Conservation (phyloP, 1,140 invertebrate species). For the Orussus abietinus region DNA sequence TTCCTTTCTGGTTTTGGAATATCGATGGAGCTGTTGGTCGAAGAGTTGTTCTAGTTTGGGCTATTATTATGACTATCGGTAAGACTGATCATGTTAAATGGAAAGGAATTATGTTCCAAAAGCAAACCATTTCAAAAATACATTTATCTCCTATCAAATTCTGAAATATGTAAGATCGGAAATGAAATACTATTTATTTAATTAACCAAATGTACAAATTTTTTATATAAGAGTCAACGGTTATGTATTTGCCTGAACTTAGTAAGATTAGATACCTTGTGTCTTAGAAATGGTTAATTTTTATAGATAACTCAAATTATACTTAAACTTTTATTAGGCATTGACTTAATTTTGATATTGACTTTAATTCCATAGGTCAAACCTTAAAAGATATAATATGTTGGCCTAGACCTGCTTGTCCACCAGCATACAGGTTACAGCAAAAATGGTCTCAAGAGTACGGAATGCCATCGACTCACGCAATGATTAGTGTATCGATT, state of each 20-base stretch:
- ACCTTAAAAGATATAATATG: conserved; percentile 81
- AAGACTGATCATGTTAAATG: conserved; percentile 21
- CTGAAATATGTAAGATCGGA: conserved; percentile 7
- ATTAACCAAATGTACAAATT: too few species aligned
- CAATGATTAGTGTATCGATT: conserved; percentile 83
- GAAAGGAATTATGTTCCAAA: too few species aligned
- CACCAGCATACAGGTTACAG: conserved; percentile 78
- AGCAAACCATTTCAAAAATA: too few species aligned
- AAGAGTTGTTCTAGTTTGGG: conserved; percentile 79
- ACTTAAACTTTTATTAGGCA: conserved; percentile 11
- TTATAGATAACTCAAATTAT: conserved; percentile 8
- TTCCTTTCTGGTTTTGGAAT: conserved; percentile 92
- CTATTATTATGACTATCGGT: conserved; percentile 81
- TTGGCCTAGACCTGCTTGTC: conserved; percentile 77
- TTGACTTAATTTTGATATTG: conserved; percentile 18
- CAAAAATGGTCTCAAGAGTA: conserved; percentile 85
- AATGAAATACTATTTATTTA: too few species aligned
- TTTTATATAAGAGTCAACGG: too few species aligned
- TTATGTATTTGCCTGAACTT: too few species aligned
- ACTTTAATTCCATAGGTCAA: conserved; percentile 62
- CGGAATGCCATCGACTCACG: conserved; percentile 92
- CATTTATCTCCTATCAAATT: too few species aligned
- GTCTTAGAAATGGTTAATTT: too few species aligned
- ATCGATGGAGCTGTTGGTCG: conserved; percentile 78
- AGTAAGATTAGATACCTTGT: too few species aligned